Percentiles rank a stretch among this genome's conserved stretches.
phyloP scores from a whole-genome alignment of 2,888 invertebrate species.

The Ochropacha duplaris region DNA sequence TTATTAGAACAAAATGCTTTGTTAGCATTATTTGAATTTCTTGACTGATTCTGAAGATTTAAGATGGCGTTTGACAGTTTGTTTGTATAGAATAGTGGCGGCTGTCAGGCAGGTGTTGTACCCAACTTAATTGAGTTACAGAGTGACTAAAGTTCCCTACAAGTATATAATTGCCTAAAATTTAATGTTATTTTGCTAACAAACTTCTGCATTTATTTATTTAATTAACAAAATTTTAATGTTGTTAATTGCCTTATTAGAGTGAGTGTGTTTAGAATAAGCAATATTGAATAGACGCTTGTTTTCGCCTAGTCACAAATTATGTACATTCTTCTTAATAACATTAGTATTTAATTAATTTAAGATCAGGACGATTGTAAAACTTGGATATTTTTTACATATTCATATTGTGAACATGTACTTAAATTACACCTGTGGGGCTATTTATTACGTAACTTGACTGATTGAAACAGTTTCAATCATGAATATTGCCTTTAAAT shows the following conservation, averaged over 20 bases:
- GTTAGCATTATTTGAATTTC: no score
- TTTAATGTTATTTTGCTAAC: neutral
- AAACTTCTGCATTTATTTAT: slow-evolving; percentile 18
- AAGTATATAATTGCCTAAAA: neutral
- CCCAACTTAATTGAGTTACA: neutral
- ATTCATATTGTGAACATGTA: slow-evolving; percentile 17
- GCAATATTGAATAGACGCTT: slow-evolving; percentile 43
- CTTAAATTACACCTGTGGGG: slow-evolving; percentile 6
- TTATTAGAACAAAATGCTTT: no score
- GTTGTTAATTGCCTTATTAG: slow-evolving; percentile 65
- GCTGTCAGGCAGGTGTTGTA: neutral
- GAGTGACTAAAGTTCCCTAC: neutral
- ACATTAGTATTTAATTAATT: slow-evolving; percentile 12
- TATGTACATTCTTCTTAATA: slow-evolving; percentile 29
- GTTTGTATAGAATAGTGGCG: no score
- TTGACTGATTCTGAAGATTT: neutral
- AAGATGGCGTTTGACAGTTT: no score
- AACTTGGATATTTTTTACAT: slow-evolving; percentile 12
- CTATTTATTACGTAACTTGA: no score
- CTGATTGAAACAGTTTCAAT: no score
- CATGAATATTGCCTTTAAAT: no score
- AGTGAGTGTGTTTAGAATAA: slow-evolving; percentile 50
- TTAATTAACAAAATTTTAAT: slow-evolving; percentile 31
- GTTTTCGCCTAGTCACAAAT: slow-evolving; percentile 50
- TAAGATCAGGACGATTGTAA: slow-evolving; percentile 22